phyloP scores from a whole-genome alignment of 2,888 invertebrate species.

The Acanthosepion lycidas region DNA sequence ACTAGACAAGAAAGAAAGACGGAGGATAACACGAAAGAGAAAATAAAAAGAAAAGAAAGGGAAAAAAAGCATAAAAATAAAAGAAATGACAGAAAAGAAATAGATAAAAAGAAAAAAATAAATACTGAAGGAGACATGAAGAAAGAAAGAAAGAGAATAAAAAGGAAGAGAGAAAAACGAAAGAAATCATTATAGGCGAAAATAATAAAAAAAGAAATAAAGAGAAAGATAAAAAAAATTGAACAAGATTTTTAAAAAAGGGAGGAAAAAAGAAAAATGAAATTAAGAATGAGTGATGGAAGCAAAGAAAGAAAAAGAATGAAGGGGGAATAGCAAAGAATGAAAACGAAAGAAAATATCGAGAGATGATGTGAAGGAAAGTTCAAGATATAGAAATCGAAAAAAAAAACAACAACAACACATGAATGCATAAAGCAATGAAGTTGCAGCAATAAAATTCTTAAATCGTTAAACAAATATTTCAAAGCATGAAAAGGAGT shows the following conservation, averaged over 20 bases:
- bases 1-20: neutral
- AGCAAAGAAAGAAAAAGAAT: neutral
- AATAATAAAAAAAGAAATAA: neutral
- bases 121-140: neutral
- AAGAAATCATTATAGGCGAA: neutral
- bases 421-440: too few relatives aligned
- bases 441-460: too few relatives aligned
- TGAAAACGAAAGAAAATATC: neutral
- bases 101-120: neutral
- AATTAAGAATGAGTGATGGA: neutral
- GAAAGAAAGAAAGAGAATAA: neutral
- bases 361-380: too few relatives aligned
- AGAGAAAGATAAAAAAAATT: too few relatives aligned
- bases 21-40: neutral
- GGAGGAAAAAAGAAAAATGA: too few relatives aligned
- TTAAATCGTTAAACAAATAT: too few relatives aligned
- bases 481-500: too few relatives aligned
- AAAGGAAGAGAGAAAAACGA: neutral
- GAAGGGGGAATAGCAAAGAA: neutral
- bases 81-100: too few relatives aligned
- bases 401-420: too few relatives aligned
- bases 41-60: neutral
- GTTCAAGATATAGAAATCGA: too few relatives aligned
- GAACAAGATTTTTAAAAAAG: too few relatives aligned
- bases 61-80: too few relatives aligned